Conservation (phyloP, 1,140 invertebrate genomes). For the Eumaeus atala region DNA sequence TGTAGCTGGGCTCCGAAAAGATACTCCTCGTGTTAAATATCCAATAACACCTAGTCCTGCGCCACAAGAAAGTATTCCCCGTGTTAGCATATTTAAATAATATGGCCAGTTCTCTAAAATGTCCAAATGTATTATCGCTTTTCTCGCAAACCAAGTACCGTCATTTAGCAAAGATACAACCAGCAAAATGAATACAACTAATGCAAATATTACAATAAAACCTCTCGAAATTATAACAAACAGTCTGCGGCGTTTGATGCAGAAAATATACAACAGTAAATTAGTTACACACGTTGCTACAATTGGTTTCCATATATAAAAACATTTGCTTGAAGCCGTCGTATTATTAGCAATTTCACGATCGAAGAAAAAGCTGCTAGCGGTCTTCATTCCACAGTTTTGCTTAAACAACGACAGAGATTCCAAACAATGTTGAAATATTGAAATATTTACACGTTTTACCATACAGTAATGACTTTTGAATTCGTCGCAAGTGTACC, state of each 20-base stretch:
- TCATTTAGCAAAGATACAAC: conserved; percentile 47
- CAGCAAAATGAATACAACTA: conserved; percentile 43
- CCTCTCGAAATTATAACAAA: conserved; percentile 39
- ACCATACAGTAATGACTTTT: conserved; percentile 48
- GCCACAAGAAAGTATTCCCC: conserved; percentile 44
- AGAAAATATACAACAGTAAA: conserved; percentile 35
- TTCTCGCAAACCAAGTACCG: conserved; percentile 50
- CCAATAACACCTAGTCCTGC: conserved; percentile 48
- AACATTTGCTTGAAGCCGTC: conserved; percentile 32
- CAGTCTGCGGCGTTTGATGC: conserved; percentile 44
- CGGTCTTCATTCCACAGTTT: conserved; percentile 56
- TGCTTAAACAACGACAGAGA: conserved; percentile 41
- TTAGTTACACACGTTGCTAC: conserved; percentile 29
- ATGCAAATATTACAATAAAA: conserved; percentile 33
- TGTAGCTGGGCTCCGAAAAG: conserved; percentile 54
- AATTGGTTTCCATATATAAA: conserved; percentile 42
- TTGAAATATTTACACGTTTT: conserved; percentile 45
- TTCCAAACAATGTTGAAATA: conserved; percentile 59
- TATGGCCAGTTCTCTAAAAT: conserved; percentile 26
- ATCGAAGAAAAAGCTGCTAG: conserved; percentile 50
- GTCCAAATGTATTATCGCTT: conserved; percentile 36
- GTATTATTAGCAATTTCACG: conserved; percentile 48
- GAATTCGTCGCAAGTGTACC: conserved; percentile 50
- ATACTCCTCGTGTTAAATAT: conserved; percentile 42
- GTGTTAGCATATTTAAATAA: conserved; percentile 31